A percentile compares a stretch with the other conserved stretches of the same genome.
These are phyloP conservation scores for Dryadula phaetusa DNA, from an alignment of 2,888 invertebrate genomes.

Conservation along the genomic window DNA sequence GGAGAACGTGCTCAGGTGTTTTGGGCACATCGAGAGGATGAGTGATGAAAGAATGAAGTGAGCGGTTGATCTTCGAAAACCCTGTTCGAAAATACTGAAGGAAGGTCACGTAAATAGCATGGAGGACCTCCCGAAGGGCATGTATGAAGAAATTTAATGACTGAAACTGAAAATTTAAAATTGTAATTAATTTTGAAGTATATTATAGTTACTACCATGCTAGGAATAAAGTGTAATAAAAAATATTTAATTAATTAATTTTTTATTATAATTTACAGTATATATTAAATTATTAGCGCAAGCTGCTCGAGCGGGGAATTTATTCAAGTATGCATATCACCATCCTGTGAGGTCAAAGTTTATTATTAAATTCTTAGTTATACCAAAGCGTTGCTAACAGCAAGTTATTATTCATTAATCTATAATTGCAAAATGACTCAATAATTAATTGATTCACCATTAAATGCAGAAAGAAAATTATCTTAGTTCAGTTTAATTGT, in stretches of 20 bases:
- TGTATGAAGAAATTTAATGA: too few relatives aligned
- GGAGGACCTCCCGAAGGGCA: too few relatives aligned
- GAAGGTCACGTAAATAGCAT: too few relatives aligned
- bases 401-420: not conserved
- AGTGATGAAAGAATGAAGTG: too few relatives aligned
- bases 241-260: not conserved
- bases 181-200: too few relatives aligned
- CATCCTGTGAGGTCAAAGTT: conserved; percentile 16
- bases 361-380: conserved; percentile 15
- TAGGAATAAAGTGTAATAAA: too few relatives aligned
- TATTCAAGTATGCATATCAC: not conserved
- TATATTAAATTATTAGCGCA: not conserved
- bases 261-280: not conserved
- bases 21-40: too few relatives aligned
- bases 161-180: too few relatives aligned
- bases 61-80: too few relatives aligned
- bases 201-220: too few relatives aligned
- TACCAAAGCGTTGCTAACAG: not conserved
- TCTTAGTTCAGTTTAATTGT: not conserved
- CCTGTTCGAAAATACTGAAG: too few relatives aligned
- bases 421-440: not conserved
- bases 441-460: not conserved
- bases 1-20: too few relatives aligned
- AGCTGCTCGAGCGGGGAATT: not conserved
- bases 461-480: not conserved